Evolutionary conservation across 1,140 invertebrate genomes (phyloP).

Genomic region (Onthophagus taurus): DNA sequence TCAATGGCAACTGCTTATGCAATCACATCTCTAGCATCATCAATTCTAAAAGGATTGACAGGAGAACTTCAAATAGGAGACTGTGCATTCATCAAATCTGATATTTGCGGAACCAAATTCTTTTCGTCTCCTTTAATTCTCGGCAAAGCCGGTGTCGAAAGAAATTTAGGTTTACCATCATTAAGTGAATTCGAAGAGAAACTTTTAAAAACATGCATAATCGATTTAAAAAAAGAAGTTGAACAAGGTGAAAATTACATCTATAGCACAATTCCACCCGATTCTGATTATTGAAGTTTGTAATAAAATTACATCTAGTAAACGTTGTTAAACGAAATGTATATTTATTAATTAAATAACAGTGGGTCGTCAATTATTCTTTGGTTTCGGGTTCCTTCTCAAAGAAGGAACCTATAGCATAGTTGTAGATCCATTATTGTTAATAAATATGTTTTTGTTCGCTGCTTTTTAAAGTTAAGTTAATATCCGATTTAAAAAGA

Average conservation of each 20-base stretch:
- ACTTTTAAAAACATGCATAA: slow-evolving; percentile 75
- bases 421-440: too few relatives aligned
- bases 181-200: slow-evolving; percentile 75
- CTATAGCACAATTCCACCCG: too few relatives aligned
- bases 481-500: too few relatives aligned
- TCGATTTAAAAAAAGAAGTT: slow-evolving; percentile 88
- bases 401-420: too few relatives aligned
- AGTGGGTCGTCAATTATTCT: too few relatives aligned
- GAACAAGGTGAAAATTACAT: slow-evolving; percentile 89
- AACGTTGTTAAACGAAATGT: too few relatives aligned
- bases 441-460: too few relatives aligned
- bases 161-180: slow-evolving; percentile 83
- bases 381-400: too few relatives aligned
- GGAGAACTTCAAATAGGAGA: slow-evolving; percentile 83
- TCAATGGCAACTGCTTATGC: slow-evolving; percentile 96
- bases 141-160: slow-evolving; percentile 82
- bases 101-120: slow-evolving; percentile 69
- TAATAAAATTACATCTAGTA: too few relatives aligned
- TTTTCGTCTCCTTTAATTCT: slow-evolving; percentile 88
- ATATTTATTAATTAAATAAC: too few relatives aligned
- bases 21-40: slow-evolving; percentile 74
- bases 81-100: slow-evolving; percentile 81
- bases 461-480: too few relatives aligned
- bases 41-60: slow-evolving; percentile 65
- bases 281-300: too few relatives aligned